Evolutionary conservation across 2,888 invertebrate genomes (phyloP).

Genomic region (Boloria selene): DNA sequence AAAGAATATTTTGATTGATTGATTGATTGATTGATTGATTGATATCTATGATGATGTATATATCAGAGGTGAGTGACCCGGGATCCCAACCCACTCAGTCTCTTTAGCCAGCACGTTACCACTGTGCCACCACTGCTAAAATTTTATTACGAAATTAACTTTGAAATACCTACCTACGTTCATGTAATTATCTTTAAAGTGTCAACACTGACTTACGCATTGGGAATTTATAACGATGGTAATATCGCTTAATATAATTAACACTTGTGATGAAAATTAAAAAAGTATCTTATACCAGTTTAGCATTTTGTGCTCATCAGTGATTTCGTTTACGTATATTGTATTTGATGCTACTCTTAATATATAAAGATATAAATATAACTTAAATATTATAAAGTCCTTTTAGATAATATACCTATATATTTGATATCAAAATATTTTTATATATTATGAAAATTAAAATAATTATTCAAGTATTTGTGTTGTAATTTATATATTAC

Average conservation of each 20-base stretch:
- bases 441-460: too few species aligned
- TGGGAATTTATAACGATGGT: slow-evolving; percentile 1
- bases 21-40: too few species aligned
- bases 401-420: too few species aligned
- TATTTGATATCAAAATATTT: too few species aligned
- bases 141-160: slow-evolving; percentile 11
- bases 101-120: too few species aligned
- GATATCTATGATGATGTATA: too few species aligned
- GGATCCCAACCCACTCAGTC: too few species aligned
- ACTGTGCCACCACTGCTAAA: too few species aligned
- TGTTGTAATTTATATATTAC: too few species aligned
- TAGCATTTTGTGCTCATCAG: slow-evolving; percentile 44
- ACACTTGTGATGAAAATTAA: slow-evolving; percentile 44
- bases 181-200: slow-evolving; percentile 8
- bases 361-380: not conserved
- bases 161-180: not conserved
- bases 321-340: slow-evolving; percentile 15
- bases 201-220: slow-evolving; percentile 21
- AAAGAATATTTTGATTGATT: too few species aligned
- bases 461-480: too few species aligned
- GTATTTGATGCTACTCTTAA: slow-evolving; percentile 6
- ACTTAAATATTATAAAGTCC: not conserved
- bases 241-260: slow-evolving; percentile 47
- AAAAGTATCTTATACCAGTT: slow-evolving; percentile 38
- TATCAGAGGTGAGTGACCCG: too few species aligned